These are phyloP conservation scores for Drosophila yooni DNA, from an alignment of 2,888 invertebrate genomes.

Conservation along the genomic window DNA sequence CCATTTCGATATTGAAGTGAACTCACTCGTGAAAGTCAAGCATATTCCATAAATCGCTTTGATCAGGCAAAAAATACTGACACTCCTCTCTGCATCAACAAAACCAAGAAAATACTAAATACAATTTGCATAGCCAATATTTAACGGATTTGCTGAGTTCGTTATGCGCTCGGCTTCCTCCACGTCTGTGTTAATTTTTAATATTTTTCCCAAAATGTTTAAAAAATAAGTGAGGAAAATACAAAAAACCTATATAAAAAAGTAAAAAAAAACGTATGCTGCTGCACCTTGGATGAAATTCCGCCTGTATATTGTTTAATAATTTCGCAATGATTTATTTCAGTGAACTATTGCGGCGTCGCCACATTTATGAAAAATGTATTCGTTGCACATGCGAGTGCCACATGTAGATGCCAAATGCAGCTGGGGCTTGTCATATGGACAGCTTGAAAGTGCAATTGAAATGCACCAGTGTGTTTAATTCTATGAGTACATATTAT, in stretches of 20 bases:
- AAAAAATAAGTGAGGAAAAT: neutral
- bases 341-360: conserved; percentile 22
- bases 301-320: conserved; percentile 65
- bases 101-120: conserved; percentile 56
- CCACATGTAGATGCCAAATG: conserved; percentile 1
- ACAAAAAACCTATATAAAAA: neutral
- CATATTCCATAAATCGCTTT: neutral
- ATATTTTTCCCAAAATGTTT: neutral
- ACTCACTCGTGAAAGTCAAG: neutral
- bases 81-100: neutral
- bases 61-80: conserved; percentile 35
- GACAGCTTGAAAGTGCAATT: conserved; percentile 34
- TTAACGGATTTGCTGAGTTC: conserved; percentile 58
- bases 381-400: neutral
- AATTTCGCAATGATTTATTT: conserved; percentile 67
- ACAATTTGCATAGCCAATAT: conserved; percentile 76
- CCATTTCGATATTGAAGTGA: neutral
- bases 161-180: conserved; percentile 12
- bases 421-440: conserved; percentile 34
- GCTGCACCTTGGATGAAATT: conserved; percentile 20
- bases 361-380: conserved; percentile 30
- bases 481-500: conserved; percentile 9
- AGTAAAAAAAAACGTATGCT: conserved; percentile 7
- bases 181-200: conserved; percentile 20
- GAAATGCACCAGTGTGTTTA: conserved; percentile 21